Evolutionary conservation across 2,888 invertebrate genomes (phyloP).

Genomic region (Synergus laeviventris): DNA sequence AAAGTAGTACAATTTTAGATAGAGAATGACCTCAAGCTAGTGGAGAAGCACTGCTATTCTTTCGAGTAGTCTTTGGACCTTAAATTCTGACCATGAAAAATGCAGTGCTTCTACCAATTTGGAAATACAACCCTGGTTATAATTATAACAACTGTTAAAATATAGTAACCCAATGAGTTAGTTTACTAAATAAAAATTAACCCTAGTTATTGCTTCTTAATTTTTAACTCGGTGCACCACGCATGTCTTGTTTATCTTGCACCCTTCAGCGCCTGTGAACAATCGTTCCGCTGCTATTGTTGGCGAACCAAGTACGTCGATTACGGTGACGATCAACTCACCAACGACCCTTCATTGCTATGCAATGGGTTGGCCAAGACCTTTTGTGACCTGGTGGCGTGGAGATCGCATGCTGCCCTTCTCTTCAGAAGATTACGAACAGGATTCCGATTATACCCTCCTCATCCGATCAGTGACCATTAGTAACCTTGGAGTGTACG

Average conservation of each 20-base stretch:
- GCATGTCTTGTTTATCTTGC: slow-evolving; percentile 46
- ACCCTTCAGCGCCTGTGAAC: slow-evolving; percentile 78
- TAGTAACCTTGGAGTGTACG: slow-evolving; percentile 89
- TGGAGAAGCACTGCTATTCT: too few relatives aligned
- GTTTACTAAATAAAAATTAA: neutral
- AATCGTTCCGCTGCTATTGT: slow-evolving; percentile 81
- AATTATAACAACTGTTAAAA: neutral
- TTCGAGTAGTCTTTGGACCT: too few relatives aligned
- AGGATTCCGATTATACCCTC: slow-evolving; percentile 85
- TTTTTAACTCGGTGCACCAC: slow-evolving; percentile 35
- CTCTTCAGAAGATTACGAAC: slow-evolving; percentile 83
- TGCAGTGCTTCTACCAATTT: too few relatives aligned
- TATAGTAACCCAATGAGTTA: neutral
- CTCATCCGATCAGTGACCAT: slow-evolving; percentile 84
- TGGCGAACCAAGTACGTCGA: slow-evolving; percentile 81
- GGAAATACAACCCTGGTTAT: too few relatives aligned
- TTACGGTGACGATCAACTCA: slow-evolving; percentile 84
- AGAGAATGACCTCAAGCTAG: neutral
- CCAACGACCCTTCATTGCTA: slow-evolving; percentile 87
- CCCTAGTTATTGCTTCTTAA: slow-evolving; percentile 6
- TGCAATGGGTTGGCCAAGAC: slow-evolving; percentile 88
- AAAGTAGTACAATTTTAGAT: neutral
- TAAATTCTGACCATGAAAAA: too few relatives aligned
- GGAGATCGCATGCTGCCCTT: slow-evolving; percentile 86
- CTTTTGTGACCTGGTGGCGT: slow-evolving; percentile 91